Percentiles rank a stretch among this genome's conserved stretches.
Evolutionary conservation across 2,888 invertebrate species (phyloP).

Genomic region (Pyralis farinalis): DNA sequence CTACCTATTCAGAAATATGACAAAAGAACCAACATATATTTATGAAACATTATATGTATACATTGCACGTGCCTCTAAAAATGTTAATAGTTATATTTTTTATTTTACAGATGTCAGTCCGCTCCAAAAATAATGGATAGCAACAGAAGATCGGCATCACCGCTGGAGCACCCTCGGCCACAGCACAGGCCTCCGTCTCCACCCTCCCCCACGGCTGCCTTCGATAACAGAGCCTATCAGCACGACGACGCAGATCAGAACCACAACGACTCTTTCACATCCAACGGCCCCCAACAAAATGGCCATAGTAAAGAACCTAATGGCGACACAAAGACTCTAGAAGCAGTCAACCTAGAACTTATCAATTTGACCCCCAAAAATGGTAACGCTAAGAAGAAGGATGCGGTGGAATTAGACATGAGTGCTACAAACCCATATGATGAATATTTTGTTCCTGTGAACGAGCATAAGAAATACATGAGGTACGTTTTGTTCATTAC

Average conservation of each 20-base stretch:
- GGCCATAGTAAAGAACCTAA: conserved; percentile 65
- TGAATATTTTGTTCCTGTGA: conserved; percentile 92
- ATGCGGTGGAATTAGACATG: conserved; percentile 81
- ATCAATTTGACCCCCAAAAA: conserved; percentile 85
- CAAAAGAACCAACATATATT: too few relatives aligned
- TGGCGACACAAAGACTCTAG: conserved; percentile 72
- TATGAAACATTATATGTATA: too few relatives aligned
- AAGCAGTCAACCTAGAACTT: conserved; percentile 90
- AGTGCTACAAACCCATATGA: conserved; percentile 87
- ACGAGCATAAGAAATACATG: conserved; percentile 92
- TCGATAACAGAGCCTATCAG: conserved; percentile 72
- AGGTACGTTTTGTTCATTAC: conserved; percentile 76
- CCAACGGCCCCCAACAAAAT: conserved; percentile 55
- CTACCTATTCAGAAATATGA: too few relatives aligned
- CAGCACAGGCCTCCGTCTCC: conserved; percentile 69
- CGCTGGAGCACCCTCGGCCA: conserved; percentile 73
- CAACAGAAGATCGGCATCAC: conserved; percentile 75
- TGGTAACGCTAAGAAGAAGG: conserved; percentile 83
- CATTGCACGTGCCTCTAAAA: too few relatives aligned
- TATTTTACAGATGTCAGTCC: conserved; percentile 69
- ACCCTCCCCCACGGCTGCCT: conserved; percentile 50
- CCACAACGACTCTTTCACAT: conserved; percentile 76
- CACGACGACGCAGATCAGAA: conserved; percentile 67
- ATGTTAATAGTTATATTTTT: too few relatives aligned
- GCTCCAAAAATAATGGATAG: conserved; percentile 75